Percentiles rank a stretch among this genome's conserved stretches.
Evolutionary conservation across 2,888 invertebrate genomes (phyloP).

Genomic region (Chymomyza procnemis): DNA sequence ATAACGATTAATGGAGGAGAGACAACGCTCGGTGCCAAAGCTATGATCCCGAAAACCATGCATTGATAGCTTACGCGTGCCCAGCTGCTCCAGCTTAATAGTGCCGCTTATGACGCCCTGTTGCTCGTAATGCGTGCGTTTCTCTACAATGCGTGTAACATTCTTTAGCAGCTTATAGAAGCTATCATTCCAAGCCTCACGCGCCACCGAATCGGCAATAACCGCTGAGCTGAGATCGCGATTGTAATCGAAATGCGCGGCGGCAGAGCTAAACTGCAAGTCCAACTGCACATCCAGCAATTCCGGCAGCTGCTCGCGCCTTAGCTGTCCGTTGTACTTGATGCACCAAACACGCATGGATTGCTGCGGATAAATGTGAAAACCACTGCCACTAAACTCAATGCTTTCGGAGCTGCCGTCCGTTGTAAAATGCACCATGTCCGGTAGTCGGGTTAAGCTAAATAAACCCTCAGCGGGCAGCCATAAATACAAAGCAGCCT

Average conservation of each 20-base stretch:
- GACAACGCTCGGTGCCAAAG: slow-evolving; percentile 86
- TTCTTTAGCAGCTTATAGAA: slow-evolving; percentile 84
- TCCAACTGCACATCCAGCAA: slow-evolving; percentile 82
- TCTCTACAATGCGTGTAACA: slow-evolving; percentile 79
- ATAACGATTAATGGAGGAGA: slow-evolving; percentile 87
- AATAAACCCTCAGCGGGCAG: slow-evolving; percentile 85
- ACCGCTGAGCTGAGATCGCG: slow-evolving; percentile 83
- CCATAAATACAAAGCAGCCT: slow-evolving; percentile 84
- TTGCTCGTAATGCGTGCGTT: slow-evolving; percentile 90
- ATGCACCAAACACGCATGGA: slow-evolving; percentile 88
- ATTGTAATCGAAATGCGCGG: slow-evolving; percentile 86
- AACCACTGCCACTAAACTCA: slow-evolving; percentile 84
- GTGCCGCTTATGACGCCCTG: slow-evolving; percentile 84
- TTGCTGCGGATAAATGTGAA: slow-evolving; percentile 83
- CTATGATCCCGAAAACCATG: slow-evolving; percentile 89
- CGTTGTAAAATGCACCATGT: slow-evolving; percentile 82
- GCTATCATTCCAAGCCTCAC: slow-evolving; percentile 85
- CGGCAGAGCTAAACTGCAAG: slow-evolving; percentile 82
- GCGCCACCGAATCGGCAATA: slow-evolving; percentile 86
- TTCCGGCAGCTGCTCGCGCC: slow-evolving; percentile 57
- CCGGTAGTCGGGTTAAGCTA: slow-evolving; percentile 84
- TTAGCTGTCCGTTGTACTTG: slow-evolving; percentile 84
- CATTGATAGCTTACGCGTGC: slow-evolving; percentile 80
- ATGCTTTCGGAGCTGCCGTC: slow-evolving; percentile 78
- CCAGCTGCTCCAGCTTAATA: slow-evolving; percentile 80